Evolutionary conservation across 2,888 invertebrate species (phyloP), one percentile per base, ranked within the genome.

Genomic region (Eilema caniola): DNA sequence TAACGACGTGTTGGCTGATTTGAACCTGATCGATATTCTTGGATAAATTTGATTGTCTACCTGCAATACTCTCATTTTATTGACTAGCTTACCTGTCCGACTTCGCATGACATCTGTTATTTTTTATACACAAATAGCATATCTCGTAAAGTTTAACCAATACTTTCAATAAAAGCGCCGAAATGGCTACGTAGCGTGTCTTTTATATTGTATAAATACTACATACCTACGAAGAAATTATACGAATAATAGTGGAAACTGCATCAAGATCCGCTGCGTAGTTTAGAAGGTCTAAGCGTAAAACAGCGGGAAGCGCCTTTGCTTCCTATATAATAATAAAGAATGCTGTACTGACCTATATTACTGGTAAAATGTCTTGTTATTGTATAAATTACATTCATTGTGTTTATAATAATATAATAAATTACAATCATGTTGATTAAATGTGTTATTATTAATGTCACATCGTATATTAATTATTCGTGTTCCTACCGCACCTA

Each of bases 1-100:
- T 0, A 90, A 91, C 63, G 80, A 86, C 0, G 53, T 92, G 10
- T 72, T 93, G 2, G 71, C 74, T 0, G 86, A 90, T 56, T 53
- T 92, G 2, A 87, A 92, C 73, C 33, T 92, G 0, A 75, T 82
- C 14, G 78, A 69, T 57, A 67, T 89, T 16, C 59, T 87, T 5
- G 80, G 81, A 57, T 83, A 28, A 56, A 41, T 7, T 24, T 24
- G 31, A 59, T 59, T 24, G 0, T 1, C 41, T 24, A 10, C 33
- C 14, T 23, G 24, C 24, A 14, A 64, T 41, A n/a, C 8, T n/a
- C n/a, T 53, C 1, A 53, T n/a, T 10, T 2, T 47, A 47, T 47
- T 20, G 20, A 20, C 47, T 47, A 16, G 16, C 41, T 20, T 5
- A 41, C 41, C 14, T 16, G 5, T 41, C 47, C 20, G 47, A n/a